Evolutionary conservation across 2,113 vertebrate species (phyloP), one percentile per base, ranked within the genome.

Genomic region (Neogobius melanostomus): DNA sequence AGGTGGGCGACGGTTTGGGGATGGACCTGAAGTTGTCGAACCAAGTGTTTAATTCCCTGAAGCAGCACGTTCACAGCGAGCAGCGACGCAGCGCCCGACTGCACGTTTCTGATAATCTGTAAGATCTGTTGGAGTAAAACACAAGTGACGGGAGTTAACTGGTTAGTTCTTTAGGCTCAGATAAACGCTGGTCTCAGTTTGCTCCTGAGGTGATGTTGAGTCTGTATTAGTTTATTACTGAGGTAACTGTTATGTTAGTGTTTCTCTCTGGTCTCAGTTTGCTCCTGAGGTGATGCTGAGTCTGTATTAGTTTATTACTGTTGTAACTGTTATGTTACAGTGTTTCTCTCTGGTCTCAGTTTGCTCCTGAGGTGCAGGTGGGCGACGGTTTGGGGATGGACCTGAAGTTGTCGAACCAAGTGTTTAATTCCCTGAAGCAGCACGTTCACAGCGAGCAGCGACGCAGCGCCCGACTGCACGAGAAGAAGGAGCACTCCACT

Each of bases 11-110:
- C 84, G 97, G 98, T 64, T 89, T 98, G 72, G 94, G 95, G 74
- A 99, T 99, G 97, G 97, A 98, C 81, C 92, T 99, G 85, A 98
- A 99, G 85, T 68, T 99, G 36, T 95, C 98, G 85, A 99, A 99
- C 72, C 95, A 97, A 28, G 97, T 99, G 66, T 99, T 97, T 71
- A 99, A 99, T 87, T 94, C 95, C 54, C 92, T 99, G 86, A 99
- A 99, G 91, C 95, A 93, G 50, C 97, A 99, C 52, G 97, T 96
- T 1, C 92, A 96, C 82, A 95, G 93, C n/a, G 98, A 99, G 88
- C 95, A 98, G 88, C 90, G 94, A 4, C 95, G 95, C 74, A 98
- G 97, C 74, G 95, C 96, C 76, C 88, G 94, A 10, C 91, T 99
- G 5, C 97, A 99, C 48, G 98, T n/a, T n/a, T n/a, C n/a, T n/a